A percentile compares a stretch with the other conserved stretches of the same genome.
These are phyloP conservation scores for Drosophila dunni DNA, from an alignment of 1,140 invertebrate genomes.

Conservation along the genomic window DNA sequence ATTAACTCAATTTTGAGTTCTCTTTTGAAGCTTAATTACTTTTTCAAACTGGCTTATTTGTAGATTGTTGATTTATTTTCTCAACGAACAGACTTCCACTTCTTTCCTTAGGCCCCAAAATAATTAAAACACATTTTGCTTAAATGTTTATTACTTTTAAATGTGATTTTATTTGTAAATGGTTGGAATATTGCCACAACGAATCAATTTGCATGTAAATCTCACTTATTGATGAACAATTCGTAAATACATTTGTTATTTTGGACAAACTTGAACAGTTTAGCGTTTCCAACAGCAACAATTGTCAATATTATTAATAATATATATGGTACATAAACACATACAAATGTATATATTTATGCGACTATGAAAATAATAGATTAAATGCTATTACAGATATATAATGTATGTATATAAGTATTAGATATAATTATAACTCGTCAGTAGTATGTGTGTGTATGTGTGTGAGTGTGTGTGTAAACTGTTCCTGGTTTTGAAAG, in stretches of 20 bases:
- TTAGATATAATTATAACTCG: conserved; percentile 12
- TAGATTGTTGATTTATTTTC: too few species aligned
- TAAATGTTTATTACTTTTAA: conserved; percentile 24
- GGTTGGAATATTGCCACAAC: conserved; percentile 38
- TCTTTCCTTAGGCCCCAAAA: background rate
- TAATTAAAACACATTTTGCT: background rate
- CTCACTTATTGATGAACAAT: conserved; percentile 15
- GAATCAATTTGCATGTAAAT: conserved; percentile 10
- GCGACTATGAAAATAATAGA: conserved; percentile 40
- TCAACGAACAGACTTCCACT: background rate
- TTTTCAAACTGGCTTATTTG: too few species aligned
- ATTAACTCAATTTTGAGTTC: too few species aligned
- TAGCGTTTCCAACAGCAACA: conserved; percentile 27
- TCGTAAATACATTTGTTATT: conserved; percentile 34
- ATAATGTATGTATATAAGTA: background rate
- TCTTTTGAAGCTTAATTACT: too few species aligned
- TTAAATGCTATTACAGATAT: conserved; percentile 52
- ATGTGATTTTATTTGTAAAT: conserved; percentile 36
- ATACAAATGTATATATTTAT: conserved; percentile 8
- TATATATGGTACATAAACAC: conserved; percentile 5
- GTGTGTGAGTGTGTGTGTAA: conserved; percentile 13
- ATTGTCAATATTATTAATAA: conserved; percentile 27
- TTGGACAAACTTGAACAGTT: conserved; percentile 44
- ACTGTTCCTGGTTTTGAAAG: conserved; percentile 41
- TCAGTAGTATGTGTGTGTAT: background rate